phyloP scores from a whole-genome alignment of 2,888 invertebrate species.

The Cataglyphis livida region DNA sequence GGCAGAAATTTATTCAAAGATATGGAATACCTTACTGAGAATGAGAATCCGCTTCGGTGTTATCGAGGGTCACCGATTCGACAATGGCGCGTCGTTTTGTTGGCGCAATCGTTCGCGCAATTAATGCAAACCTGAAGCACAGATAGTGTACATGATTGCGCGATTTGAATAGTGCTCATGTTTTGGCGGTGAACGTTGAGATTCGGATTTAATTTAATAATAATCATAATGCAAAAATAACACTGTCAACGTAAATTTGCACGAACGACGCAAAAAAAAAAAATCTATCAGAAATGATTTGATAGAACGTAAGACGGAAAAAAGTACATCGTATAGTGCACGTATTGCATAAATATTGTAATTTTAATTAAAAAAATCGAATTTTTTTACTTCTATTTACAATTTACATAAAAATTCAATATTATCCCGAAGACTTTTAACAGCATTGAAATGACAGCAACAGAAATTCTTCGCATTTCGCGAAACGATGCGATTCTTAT shows the following conservation, averaged over 20 bases:
- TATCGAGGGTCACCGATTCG: background rate
- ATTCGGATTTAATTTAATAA: background rate
- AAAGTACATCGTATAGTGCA: background rate
- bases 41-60: background rate
- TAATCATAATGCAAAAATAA: background rate
- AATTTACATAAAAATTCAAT: no score
- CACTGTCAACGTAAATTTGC: no score
- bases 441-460: background rate
- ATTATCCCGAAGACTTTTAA: background rate
- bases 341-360: background rate
- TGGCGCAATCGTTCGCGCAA: slow-evolving; percentile 8
- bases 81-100: background rate
- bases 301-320: no score
- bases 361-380: no score
- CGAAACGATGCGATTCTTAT: slow-evolving; percentile 4
- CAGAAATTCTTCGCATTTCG: background rate
- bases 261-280: no score
- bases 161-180: slow-evolving; percentile 25
- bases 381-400: background rate
- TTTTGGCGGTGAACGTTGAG: background rate
- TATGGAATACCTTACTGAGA: slow-evolving; percentile 48
- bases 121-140: background rate
- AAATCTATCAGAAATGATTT: no score
- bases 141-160: slow-evolving; percentile 34
- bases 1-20: slow-evolving; percentile 48